These are phyloP conservation scores for Xiphophorus couchianus DNA, from an alignment of 2,113 vertebrate genomes.

Conservation along the genomic window DNA sequence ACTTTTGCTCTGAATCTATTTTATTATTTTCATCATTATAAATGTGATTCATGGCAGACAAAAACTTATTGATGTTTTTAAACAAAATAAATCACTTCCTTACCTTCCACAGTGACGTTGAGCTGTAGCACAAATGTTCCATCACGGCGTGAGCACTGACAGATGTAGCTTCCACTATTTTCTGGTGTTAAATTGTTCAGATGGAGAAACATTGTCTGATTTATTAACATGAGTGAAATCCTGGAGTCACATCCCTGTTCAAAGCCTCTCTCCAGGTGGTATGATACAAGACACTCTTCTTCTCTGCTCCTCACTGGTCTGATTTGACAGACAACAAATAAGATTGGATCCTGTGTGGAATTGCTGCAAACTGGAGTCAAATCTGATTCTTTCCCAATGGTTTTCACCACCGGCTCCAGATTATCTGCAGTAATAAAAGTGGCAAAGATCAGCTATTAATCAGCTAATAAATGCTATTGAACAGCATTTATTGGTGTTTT, in stretches of 20 bases:
- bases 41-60: neutral
- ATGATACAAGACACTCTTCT: neutral
- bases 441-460: neutral
- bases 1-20: no score
- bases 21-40: neutral
- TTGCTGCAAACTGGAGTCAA: conserved; percentile 13
- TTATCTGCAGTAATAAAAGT: neutral
- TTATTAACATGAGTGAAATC: conserved; percentile 2
- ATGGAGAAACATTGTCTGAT: conserved; percentile 8
- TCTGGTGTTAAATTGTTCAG: neutral
- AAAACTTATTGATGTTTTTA: neutral
- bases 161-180: conserved; percentile 16
- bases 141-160: rapidly evolving
- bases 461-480: no score
- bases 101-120: conserved; percentile 34
- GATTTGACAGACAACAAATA: neutral
- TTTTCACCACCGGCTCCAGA: conserved; percentile 1
- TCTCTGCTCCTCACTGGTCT: neutral
- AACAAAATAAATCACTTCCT: neutral
- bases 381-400: neutral
- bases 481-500: neutral
- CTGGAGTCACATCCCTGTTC: conserved; percentile 14
- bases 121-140: neutral
- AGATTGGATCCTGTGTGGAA: rapidly evolving
- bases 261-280: neutral